Base-by-base conservation (phyloP, 1,140 invertebrate species). In the Papilio glaucus region DNA sequence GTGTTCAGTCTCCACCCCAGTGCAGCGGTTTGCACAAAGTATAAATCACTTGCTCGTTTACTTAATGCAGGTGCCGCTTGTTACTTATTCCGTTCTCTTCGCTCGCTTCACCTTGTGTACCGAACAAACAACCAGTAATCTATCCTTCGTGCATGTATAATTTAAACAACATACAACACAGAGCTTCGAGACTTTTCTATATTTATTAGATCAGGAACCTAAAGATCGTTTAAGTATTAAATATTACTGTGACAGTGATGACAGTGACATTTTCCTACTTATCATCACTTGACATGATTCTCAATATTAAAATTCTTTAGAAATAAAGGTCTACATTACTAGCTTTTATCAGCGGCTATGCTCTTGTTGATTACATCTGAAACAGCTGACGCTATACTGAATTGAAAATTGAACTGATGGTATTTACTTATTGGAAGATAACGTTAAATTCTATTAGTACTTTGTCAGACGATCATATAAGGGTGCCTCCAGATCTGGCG, bases 11-110 rank as follows among this genome's bases (percentile, higher is more conserved):
- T 24, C 49, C 18, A 57, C 49, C 49, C 49, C 49, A 13, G 18
- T 26, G 4, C 21, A 57, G 21, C 49, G 49, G 49, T 57, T 57
- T 26, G 49, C 21, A 21, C 49, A 57, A 49, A 21, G 5, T 57
- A 21, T 57, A 57, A 57, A 57, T 57, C 49, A 57, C 49, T 57
- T 57, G 49, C 49, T 57, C 24, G 49, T 57, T 57, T 57, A 57
- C 49, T 57, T 57, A 57, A 57, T 57, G 49, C 49, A 57, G 49
- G 21, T 57, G 21, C 9, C 10, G 29, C 2, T 33, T 13, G 49
- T 57, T 57, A 26, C 24, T 57, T 57, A 57, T 57, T 57, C 49
- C 9, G 49, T 57, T 57, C 24, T 57, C 49, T 21, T 57, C 49
- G 49, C 21, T 57, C 49, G 18, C 45, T 24, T 53, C 45, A 49